Conservation (phyloP, 2,888 invertebrate genomes). For the Nycteola revayana region DNA sequence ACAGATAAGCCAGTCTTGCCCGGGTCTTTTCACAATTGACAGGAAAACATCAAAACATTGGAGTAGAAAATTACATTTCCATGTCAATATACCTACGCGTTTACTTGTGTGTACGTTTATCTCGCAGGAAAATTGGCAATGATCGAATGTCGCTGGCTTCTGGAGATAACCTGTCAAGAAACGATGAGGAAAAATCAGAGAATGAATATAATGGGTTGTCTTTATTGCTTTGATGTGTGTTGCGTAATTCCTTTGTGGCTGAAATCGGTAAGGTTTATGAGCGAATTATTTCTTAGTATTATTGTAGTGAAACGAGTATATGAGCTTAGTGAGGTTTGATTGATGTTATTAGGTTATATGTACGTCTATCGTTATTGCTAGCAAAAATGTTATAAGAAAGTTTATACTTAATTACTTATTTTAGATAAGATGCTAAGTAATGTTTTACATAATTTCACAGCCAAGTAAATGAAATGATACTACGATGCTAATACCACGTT, state of each 20-base stretch:
- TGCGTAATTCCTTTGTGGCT: not conserved
- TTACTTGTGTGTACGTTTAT: conserved; percentile 45
- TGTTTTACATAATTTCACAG: too few species aligned
- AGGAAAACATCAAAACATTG: conserved; percentile 35
- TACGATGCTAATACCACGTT: too few species aligned
- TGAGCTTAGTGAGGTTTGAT: too few species aligned
- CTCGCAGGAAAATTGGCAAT: conserved; percentile 61
- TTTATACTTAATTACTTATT: too few species aligned
- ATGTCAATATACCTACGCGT: conserved; percentile 46
- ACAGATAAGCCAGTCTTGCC: too few species aligned
- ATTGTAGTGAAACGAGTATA: too few species aligned
- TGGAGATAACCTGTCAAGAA: conserved; percentile 32
- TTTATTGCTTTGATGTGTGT: conserved; percentile 14
- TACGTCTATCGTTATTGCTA: too few species aligned
- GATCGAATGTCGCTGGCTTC: conserved; percentile 48
- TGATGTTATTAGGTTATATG: too few species aligned
- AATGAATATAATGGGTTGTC: conserved; percentile 35
- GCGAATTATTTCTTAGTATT: not conserved
- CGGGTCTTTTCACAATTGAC: too few species aligned
- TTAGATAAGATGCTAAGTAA: too few species aligned
- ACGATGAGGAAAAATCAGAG: conserved; percentile 18
- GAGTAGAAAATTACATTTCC: conserved; percentile 63
- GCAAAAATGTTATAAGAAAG: too few species aligned
- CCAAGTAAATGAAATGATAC: too few species aligned
- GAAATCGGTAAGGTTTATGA: not conserved